A percentile compares a stretch with the other conserved stretches of the same genome.
Evolutionary conservation across 2,113 vertebrate genomes (phyloP).

Genomic region (Mystacornis crossleyi): DNA sequence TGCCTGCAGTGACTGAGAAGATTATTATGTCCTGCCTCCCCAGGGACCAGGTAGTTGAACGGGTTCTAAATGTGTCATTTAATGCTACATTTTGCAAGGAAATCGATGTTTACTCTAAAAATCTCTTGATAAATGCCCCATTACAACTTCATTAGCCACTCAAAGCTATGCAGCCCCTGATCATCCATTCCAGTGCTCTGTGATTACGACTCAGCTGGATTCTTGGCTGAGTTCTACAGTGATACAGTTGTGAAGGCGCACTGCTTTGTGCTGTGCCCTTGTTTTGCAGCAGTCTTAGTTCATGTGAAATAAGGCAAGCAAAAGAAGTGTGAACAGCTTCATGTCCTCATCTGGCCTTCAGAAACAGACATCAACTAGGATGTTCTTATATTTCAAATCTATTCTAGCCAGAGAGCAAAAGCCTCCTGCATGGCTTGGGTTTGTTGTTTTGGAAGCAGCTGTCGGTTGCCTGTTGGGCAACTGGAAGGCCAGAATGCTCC

Average conservation of each 20-base stretch:
- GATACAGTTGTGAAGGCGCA: fast-evolving
- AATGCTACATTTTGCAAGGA: neutral
- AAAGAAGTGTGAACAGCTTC: neutral
- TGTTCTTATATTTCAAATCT: neutral
- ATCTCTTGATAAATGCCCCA: neutral
- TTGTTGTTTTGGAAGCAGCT: neutral
- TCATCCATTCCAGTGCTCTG: neutral
- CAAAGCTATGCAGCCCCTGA: neutral
- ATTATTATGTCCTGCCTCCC: neutral
- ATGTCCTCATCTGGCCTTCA: neutral
- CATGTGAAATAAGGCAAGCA: neutral
- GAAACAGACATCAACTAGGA: neutral
- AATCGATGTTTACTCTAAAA: neutral
- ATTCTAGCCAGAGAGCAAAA: neutral
- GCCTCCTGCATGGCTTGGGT: neutral
- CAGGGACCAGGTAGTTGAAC: neutral
- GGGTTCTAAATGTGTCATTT: neutral
- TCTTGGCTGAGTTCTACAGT: neutral
- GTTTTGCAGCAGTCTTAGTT: neutral
- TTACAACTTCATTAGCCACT: neutral
- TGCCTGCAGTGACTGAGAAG: neutral
- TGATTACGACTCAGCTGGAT: neutral
- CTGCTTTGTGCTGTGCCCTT: neutral
- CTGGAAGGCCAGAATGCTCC: neutral
- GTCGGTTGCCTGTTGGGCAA: neutral